Evolutionary conservation across 1,140 invertebrate genomes (phyloP), one percentile per base, ranked within the genome.

Genomic region (Aphaenogaster rudis): DNA sequence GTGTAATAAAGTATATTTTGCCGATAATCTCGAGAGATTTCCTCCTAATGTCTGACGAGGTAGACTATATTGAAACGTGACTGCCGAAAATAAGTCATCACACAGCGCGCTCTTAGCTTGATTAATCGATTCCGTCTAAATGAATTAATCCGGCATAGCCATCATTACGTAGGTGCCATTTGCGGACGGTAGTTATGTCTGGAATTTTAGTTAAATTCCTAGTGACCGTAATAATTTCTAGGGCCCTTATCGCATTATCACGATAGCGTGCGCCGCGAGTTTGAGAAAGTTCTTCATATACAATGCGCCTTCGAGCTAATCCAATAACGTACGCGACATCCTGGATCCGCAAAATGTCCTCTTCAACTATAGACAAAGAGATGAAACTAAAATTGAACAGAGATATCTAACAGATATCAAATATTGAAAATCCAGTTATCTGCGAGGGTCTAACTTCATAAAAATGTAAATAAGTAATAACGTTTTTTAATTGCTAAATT

Each of bases 71-170:
- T 1, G 9, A 54, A 64, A 64, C 52, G 81, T 39, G 82, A 52
- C 21, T 64, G 28, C 3, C 57, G 52, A 86, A 86, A 88, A 84
- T 74, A 74, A 74, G 28, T 74, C 11, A 36, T 82, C 42, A 7
- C 1, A 28, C 39, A 17, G 42, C 48, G 21, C 4, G 74, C 57
- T 69, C 42, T 54, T 13, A 67, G 50, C 17, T 48, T 72, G 92
- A 94, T 94, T 94, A 94, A 94, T 94, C 93, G 92, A 94, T 93
- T 90, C 91, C 89, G 90, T 91, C 69, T 5, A 88, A 91, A 92
- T 94, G 92, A 94, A 94, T 94, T 94, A 94, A 92, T 88, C 86
- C 81, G 28, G 36, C 86, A 82, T 77, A 88, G 85, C 91, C 91
- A 91, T 93, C 89, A 91, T 94, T 92, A 92, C 76, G 78, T 89